Base-by-base conservation (phyloP, 2,888 invertebrate genomes). In the Dynastes tityus region DNA sequence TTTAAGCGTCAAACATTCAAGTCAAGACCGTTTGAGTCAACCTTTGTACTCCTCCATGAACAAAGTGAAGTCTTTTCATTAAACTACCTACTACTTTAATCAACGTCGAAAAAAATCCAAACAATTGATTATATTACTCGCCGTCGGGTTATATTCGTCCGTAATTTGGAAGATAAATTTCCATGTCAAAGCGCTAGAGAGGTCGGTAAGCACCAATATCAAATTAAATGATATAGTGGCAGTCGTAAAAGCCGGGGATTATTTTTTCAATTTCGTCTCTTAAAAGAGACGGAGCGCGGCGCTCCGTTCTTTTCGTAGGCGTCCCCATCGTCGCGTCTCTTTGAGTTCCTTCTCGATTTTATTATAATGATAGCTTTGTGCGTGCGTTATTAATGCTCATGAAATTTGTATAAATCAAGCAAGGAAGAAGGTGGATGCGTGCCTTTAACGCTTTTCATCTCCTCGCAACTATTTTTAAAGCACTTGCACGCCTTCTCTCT, bases 331-430 rank as follows among this genome's bases (percentile, higher is more conserved):
- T 68, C 67, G 67, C 67, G 49, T 68, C 27, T 68, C 67, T 68
- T 49, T 53, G 53, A 53, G 53, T 53, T 53, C 16, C 16, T 22
- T 22, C 49, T 68, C 49, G 27, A 51, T 68, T 68, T 68, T 68
- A 68, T 68, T 68, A 68, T 51, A 51, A 68, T 51, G 67, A 68
- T 49, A 68, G 45, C 49, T 16, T 49, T 27, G 27, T 51, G 67
- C 67, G 49, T 49, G 67, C 49, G 49, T 49, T 68, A 68, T 68
- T 68, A 45, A 68, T 68, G 27, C 49, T 68, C 49, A 45, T 68
- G 67, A 68, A 68, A 49, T 49, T 61, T 49, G 67, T 49, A 49
- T 68, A 68, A 68, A 68, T 68, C 67, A 68, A 11, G 13, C 65
- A 40, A 9, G 22, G 65, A 65, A 68, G 16, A 51, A 49, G 32